Conservation (phyloP, 2,888 invertebrate genomes). For the Autographa gamma region DNA sequence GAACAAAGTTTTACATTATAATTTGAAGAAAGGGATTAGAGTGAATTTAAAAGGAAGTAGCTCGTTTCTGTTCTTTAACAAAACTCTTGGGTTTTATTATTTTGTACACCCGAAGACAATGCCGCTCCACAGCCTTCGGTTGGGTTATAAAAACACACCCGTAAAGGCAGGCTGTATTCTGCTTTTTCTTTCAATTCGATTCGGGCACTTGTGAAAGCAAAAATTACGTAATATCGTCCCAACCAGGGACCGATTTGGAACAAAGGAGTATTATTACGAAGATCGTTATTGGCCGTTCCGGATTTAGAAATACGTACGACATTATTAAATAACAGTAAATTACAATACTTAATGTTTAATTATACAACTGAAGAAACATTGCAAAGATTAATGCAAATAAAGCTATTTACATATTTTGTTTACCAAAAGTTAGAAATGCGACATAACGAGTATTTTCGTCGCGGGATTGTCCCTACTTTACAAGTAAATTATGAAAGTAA, state of each 20-base stretch:
- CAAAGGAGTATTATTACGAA: conserved; percentile 9
- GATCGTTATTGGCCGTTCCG: neutral
- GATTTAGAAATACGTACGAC: neutral
- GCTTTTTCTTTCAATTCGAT: conserved; percentile 11
- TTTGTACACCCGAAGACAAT: conserved; percentile 56
- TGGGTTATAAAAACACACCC: conserved; percentile 48
- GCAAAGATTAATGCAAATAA: conserved; percentile 26
- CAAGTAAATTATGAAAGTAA: conserved; percentile 57
- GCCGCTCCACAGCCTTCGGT: conserved; percentile 46
- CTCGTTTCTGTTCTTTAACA: conserved; percentile 57
- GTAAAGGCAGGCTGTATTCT: conserved; percentile 36
- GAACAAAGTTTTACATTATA: conserved; percentile 49
- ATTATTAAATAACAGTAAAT: neutral
- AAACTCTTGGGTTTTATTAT: conserved; percentile 67
- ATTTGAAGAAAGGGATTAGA: conserved; percentile 62
- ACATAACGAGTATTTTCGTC: conserved; percentile 35
- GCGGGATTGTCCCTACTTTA: conserved; percentile 43
- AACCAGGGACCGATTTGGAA: conserved; percentile 1
- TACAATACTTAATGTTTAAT: neutral
- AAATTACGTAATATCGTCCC: conserved; percentile 18
- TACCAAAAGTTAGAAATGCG: conserved; percentile 11
- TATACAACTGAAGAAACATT: neutral
- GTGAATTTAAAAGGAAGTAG: conserved; percentile 64
- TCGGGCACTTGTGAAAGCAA: conserved; percentile 8
- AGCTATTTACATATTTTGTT: conserved; percentile 36